Base-by-base conservation (phyloP, 2,888 invertebrate genomes). In the Andrena bucephala region DNA sequence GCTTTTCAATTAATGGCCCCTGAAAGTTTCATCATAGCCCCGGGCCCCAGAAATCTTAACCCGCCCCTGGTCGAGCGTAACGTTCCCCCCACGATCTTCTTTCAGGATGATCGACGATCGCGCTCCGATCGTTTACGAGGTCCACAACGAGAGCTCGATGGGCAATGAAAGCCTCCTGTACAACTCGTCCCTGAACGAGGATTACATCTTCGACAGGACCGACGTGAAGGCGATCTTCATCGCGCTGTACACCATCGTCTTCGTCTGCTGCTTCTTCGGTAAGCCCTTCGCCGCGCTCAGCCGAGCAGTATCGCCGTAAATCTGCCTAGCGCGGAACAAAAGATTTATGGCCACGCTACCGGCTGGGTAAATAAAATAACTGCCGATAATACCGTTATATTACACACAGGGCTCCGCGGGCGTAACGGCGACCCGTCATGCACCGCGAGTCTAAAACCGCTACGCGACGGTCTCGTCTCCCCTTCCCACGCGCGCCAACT, bases 211-310 rank as follows among this genome's bases (percentile, higher is more conserved):
- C 91, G 97, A 97, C 93, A 95, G 97, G 90, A 95, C 95, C 70
- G 96, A 97, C 93, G 96, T 97, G 74, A 95, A 96, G 91, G 95
- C 96, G 69, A 95, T 97, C 90, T 97, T 97, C 94, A 96, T 97
- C 91, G 96, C 96, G 0, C 94, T 97, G 36, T 97, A 97, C 92
- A 96, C 96, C 1, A 94, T 97, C 84, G 97, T 97, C 27, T 97
- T 97, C 94, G 96, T 97, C 94, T 96, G 96, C 91, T 97, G 97
- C 93, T 97, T 97, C 93, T 97, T 97, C 91, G 97, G 97, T 97
- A 94, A 97, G 97, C 96, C 24, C 4, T 24, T 13, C 20, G 6
- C 42, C 4, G 24, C 20, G 10, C 10, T 57, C 54, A 13, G 24
- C 16, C 2, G 59, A 29, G 33, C 20, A 8, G 33, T 20, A 16